These are phyloP conservation scores for Dolichallabes microphthalmus DNA, from an alignment of 2,113 vertebrate species.

Conservation along the genomic window DNA sequence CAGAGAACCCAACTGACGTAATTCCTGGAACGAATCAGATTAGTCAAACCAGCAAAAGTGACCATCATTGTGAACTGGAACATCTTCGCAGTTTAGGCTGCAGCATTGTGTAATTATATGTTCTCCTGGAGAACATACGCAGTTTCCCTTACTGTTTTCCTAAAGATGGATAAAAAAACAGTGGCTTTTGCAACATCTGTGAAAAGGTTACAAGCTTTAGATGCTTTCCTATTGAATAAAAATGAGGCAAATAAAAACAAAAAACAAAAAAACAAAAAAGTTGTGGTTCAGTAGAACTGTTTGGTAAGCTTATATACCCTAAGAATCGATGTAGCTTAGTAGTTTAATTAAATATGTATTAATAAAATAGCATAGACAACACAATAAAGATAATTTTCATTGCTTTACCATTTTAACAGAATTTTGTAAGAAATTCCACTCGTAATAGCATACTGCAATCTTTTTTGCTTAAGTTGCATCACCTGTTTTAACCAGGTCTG, in stretches of 20 bases:
- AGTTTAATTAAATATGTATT: not conserved
- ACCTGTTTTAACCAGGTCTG: slow-evolving; percentile 41
- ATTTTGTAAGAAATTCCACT: not conserved
- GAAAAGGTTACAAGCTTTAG: not conserved
- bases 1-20: slow-evolving; percentile 48
- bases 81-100: slow-evolving; percentile 44
- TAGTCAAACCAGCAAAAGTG: slow-evolving; percentile 51
- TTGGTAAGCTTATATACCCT: not conserved
- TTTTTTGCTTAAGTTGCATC: not conserved
- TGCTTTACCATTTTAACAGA: not conserved
- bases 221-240: not conserved
- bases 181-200: not conserved
- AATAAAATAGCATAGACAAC: not conserved
- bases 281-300: too few species aligned
- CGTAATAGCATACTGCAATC: not conserved
- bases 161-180: not conserved
- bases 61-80: slow-evolving; percentile 48
- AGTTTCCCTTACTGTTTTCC: not conserved
- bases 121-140: not conserved
- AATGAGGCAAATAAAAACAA: not conserved
- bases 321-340: not conserved
- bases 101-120: slow-evolving; percentile 2
- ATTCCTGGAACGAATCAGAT: slow-evolving; percentile 59
- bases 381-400: too few species aligned
- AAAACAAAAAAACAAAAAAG: too few species aligned